Evolutionary conservation across 2,113 vertebrate species (phyloP), one percentile per base, ranked within the genome.

Genomic region (Sinocyclocheilus grahami): DNA sequence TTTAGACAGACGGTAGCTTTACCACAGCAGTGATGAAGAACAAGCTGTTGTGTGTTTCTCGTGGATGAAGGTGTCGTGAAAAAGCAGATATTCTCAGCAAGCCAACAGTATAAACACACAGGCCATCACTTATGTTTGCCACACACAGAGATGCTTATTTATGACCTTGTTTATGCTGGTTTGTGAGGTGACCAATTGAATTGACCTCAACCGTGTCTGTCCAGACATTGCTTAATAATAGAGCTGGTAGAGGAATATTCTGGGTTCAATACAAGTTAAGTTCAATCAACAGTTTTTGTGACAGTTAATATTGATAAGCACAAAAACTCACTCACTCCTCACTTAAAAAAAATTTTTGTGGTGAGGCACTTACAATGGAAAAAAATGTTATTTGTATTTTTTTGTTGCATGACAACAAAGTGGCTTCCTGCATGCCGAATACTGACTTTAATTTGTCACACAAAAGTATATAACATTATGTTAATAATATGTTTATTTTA

Each of bases 1-100:
- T 72, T 83, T 72, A n/a, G 46, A 83, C 10, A 55, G 51, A 30
- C 20, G 20, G 14, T 69, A 11, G 22, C 37, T 42, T 80, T 22
- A 7, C 72, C 46, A 58, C 5, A 20, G 55, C 18, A 20, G 18
- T 7, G 55, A 58, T 10, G 10, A 79, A 33, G 53, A 79, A 33
- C 48, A 78, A 79, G 30, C 51, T 20, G 30, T 46, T 39, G 78
- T 85, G 65, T 39, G 79, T 86, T 63, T 69, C 53, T 24, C 81
- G 24, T 86, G 76, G n/a, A 78, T 33, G n/a, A 39, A 83, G 75
- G 51, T 78, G 86, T 18, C 14, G 27, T 63, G 79, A 75, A 51
- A 18, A 42, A 55, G 53, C 62, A 67, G 74, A 37, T 30, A 20
- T 63, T 77, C 53, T 46, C 55, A 30, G 55, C 30, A 27, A 42